Conservation (phyloP, 2,797 vertebrate genomes). For the Sardinella longiceps region DNA sequence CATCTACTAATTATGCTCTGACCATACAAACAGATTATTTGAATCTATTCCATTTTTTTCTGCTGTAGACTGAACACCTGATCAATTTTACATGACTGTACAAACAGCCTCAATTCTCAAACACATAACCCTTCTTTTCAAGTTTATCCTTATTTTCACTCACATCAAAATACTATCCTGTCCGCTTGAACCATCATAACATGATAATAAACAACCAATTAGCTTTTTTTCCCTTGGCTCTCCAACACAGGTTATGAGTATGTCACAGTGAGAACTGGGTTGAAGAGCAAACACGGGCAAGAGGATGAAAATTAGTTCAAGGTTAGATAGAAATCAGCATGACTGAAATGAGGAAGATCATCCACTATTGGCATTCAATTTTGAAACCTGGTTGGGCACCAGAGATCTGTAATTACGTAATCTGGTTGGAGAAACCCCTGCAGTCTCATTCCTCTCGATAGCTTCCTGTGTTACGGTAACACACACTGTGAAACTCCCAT, state of each 20-base stretch:
- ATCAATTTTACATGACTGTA: slow-evolving; percentile 11
- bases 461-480: slow-evolving; percentile 21
- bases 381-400: neutral
- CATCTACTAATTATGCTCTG: neutral
- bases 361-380: neutral
- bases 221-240: neutral
- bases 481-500: slow-evolving; percentile 12
- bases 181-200: neutral
- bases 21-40: neutral
- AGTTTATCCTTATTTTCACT: neutral
- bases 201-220: neutral
- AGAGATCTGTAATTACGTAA: neutral
- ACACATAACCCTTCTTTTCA: neutral
- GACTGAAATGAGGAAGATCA: neutral
- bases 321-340: neutral
- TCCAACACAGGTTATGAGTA: neutral
- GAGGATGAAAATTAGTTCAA: neutral
- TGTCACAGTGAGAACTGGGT: neutral
- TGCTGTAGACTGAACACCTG: neutral
- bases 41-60: neutral
- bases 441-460: neutral
- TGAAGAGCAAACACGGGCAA: neutral
- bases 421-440: slow-evolving; percentile 17
- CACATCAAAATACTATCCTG: neutral
- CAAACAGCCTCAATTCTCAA: neutral